Evolutionary conservation across 2,113 vertebrate species (phyloP).

Genomic region (Pomatostomus ruficeps): DNA sequence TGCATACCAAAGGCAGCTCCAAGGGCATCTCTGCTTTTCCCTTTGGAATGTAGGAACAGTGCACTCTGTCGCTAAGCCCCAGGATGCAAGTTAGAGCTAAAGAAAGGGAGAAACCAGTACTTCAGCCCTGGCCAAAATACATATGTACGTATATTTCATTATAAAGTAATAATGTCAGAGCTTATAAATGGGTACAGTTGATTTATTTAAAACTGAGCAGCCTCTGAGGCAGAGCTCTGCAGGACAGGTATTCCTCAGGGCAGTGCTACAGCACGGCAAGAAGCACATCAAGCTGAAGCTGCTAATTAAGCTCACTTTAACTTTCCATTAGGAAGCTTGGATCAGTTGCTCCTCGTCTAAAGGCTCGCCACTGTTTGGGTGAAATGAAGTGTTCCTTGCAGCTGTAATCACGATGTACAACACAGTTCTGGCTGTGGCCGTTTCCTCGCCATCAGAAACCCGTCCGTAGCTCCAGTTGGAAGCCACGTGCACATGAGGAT

Average conservation of each 20-base stretch:
- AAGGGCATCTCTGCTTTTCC: background rate
- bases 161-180: background rate
- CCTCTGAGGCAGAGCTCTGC: background rate
- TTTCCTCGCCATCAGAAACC: conserved; percentile 40
- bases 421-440: background rate
- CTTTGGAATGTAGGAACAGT: background rate
- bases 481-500: background rate
- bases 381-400: conserved; percentile 35
- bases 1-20: background rate
- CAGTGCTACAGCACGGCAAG: background rate
- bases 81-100: background rate
- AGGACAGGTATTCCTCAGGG: background rate
- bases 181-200: background rate
- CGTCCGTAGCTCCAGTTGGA: conserved; percentile 18
- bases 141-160: background rate
- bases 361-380: background rate
- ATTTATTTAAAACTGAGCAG: background rate
- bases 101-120: background rate
- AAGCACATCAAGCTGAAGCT: background rate
- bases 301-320: background rate
- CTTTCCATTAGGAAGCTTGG: conserved; percentile 22
- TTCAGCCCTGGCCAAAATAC: background rate
- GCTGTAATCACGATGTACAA: conserved; percentile 37
- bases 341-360: background rate
- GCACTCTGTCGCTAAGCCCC: background rate